Percentiles rank a stretch among this genome's conserved stretches.
phyloP scores from a whole-genome alignment of 2,113 vertebrate species.

The Pongo abelii region DNA sequence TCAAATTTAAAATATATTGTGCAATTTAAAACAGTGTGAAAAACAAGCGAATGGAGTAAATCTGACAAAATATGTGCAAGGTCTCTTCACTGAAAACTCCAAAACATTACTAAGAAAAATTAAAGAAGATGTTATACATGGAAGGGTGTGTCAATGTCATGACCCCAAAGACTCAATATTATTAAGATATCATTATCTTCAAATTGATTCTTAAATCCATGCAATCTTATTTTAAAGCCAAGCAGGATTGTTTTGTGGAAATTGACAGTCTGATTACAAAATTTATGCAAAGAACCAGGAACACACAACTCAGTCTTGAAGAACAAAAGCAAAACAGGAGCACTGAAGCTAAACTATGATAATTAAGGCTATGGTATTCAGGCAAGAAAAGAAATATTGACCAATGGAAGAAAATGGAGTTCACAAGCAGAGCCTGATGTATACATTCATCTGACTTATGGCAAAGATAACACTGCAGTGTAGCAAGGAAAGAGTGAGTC shows the following conservation, averaged over 20 bases:
- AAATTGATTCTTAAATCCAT: neutral
- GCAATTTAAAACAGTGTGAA: neutral
- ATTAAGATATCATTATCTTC: neutral
- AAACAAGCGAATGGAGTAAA: neutral
- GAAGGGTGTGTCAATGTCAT: neutral
- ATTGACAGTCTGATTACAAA: neutral
- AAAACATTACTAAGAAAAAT: neutral
- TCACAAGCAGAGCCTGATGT: neutral
- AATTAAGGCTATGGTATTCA: neutral
- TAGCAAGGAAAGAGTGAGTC: neutral
- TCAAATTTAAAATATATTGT: neutral
- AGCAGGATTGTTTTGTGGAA: neutral
- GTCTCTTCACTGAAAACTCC: neutral
- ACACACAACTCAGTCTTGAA: neutral
- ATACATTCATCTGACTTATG: neutral
- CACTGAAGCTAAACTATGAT: neutral
- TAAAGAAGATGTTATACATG: neutral
- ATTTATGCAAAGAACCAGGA: neutral
- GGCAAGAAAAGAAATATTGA: neutral
- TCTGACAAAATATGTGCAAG: neutral
- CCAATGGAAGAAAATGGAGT: neutral
- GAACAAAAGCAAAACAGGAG: neutral
- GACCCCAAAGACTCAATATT: neutral
- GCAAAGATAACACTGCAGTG: neutral
- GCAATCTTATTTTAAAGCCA: neutral